Base-by-base conservation (phyloP, 2,797 vertebrate genomes). In the Rhinogobio ventralis region DNA sequence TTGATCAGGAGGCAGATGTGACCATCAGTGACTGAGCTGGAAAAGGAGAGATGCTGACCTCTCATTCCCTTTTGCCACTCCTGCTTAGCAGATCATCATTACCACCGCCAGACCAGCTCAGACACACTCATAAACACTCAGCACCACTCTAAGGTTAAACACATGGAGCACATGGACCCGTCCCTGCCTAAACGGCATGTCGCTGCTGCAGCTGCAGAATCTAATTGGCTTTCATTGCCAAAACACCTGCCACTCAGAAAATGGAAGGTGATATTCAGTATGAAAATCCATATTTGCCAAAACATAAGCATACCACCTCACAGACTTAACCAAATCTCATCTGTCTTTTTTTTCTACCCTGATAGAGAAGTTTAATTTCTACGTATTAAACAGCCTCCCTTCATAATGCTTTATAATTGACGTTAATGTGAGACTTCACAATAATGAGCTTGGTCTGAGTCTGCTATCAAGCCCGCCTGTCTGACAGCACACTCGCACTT, bases 1-100 rank as follows among this genome's bases (percentile, higher is more conserved):
- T 86, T 91, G 87, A 88, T 88, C 87, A 86, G 71, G 76, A 81
- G 79, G 86, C 79, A 84, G 67, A 49, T 77, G 67, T 73, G 73
- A 85, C 85, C 86, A 46, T 25, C 62, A 76, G 49, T 20, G 77
- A 79, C 78, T 75, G 30, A 57, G 72, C 67, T 69, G 67, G 80
- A 85, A 82, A 30, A 84, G 72, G 55, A 81, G 69, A 39, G 33
- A 36, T 39, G 19, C 72, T 71, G 77, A 13, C 78, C 79, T 75
- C 77, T 76, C 57, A 66, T 62, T 49, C 36, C 60, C 78, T 46
- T 60, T 42, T 69, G 67, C 73, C 49, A 36, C 8, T 55, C 33
- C 42, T 33, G 71, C 46, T 77, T 53, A 64, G 13, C 25, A 66
- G 23, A 51, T 64, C 57, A 64, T 62, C 42, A 66, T 74, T 64